Evolutionary conservation across 2,113 vertebrate species (phyloP).

Genomic region (Cynoglossus semilaevis): DNA sequence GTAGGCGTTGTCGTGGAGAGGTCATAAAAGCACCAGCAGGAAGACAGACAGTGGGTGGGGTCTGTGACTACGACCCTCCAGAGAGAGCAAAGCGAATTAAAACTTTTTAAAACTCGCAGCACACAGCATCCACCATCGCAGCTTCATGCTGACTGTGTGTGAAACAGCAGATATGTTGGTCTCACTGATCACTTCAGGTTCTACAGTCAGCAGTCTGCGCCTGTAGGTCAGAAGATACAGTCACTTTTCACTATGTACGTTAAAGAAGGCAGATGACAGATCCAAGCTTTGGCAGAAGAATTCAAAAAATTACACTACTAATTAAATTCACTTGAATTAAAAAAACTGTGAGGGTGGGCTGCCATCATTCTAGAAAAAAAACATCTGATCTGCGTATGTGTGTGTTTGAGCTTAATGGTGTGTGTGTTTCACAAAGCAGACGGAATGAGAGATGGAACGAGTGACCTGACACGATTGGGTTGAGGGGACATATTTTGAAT

Average conservation of each 20-base stretch:
- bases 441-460: no score
- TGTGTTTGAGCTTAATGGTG: no score
- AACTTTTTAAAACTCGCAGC: constrained; percentile 10
- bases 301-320: constrained; percentile 8
- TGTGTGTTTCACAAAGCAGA: no score
- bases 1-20: not conserved
- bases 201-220: not conserved
- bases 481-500: no score
- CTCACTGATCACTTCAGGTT: not conserved
- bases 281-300: constrained; percentile 20
- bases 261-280: not conserved
- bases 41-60: constrained; percentile 21
- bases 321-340: not conserved
- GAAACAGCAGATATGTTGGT: no score
- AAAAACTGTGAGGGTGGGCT: no score
- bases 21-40: constrained; percentile 47
- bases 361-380: no score
- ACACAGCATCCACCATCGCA: not conserved
- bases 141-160: no score
- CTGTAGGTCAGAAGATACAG: no score
- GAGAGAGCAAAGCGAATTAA: constrained; percentile 3
- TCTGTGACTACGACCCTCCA: constrained; percentile 7
- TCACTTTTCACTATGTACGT: not conserved
- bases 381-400: no score
- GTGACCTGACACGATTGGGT: no score